Conservation (phyloP, 2,797 vertebrate genomes). For the Mastacembelus armatus region DNA sequence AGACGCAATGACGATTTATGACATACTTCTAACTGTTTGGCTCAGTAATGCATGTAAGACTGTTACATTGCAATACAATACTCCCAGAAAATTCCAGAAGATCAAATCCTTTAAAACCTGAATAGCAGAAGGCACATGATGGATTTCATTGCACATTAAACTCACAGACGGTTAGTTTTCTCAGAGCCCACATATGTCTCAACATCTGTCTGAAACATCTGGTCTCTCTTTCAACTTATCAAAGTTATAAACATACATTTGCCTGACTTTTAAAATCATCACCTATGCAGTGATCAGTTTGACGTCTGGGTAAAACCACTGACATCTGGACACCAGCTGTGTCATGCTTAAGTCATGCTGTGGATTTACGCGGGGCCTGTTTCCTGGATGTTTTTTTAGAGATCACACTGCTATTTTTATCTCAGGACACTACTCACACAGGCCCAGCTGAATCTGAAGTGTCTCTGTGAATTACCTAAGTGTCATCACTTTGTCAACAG, state of each 20-base stretch:
- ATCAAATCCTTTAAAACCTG: constrained; percentile 14
- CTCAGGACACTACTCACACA: constrained; percentile 40
- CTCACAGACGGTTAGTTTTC: constrained; percentile 20
- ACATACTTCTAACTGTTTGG: no score
- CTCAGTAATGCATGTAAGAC: no score
- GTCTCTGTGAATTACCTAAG: constrained; percentile 12
- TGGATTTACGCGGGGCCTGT: constrained; percentile 67
- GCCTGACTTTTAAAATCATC: constrained; percentile 10
- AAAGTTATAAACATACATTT: constrained; percentile 12
- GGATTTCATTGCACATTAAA: constrained; percentile 27
- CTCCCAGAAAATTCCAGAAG: not conserved
- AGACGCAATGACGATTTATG: constrained; percentile 26
- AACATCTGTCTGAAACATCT: constrained; percentile 66
- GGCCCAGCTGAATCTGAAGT: constrained; percentile 18
- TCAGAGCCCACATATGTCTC: constrained; percentile 37
- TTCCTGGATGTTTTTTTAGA: constrained; percentile 63
- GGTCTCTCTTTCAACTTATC: constrained; percentile 32
- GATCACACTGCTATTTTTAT: constrained; percentile 33
- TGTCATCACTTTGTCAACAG: constrained; percentile 31
- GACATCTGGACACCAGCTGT: constrained; percentile 4
- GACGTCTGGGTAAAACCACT: constrained; percentile 28
- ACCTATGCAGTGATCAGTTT: constrained; percentile 10
- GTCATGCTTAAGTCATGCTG: constrained; percentile 22
- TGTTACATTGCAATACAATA: constrained; percentile 1
- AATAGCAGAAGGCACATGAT: constrained; percentile 17